phyloP scores from a whole-genome alignment of 2,888 invertebrate species.

The Papilio protenor region DNA sequence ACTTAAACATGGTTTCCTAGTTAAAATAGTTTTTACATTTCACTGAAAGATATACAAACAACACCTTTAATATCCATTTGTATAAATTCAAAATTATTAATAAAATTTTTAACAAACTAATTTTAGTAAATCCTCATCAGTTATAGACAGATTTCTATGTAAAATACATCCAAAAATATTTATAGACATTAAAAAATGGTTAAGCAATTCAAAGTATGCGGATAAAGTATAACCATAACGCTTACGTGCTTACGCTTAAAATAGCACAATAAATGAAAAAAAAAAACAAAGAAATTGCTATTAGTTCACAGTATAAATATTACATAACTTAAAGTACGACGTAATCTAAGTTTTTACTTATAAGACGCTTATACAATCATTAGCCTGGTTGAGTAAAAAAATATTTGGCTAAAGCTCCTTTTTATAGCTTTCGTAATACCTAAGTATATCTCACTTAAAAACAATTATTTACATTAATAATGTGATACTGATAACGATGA shows the following conservation, averaged over 20 bases:
- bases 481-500: not conserved
- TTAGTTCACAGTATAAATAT: not conserved
- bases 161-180: not conserved
- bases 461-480: not conserved
- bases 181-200: not conserved
- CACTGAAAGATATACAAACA: not conserved
- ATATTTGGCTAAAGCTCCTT: not conserved
- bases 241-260: not conserved
- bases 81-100: not conserved
- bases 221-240: not conserved
- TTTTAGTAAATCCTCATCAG: not conserved
- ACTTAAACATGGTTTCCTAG: slow-evolving; percentile 6
- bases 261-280: not conserved
- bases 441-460: not conserved
- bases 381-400: not conserved
- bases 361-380: no score
- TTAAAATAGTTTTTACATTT: slow-evolving; percentile 1
- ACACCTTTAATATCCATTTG: not conserved
- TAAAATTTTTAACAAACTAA: not conserved
- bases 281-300: not conserved
- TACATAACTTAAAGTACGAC: not conserved
- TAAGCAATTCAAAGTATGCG: not conserved
- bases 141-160: not conserved
- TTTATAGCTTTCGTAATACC: not conserved
- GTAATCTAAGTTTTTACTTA: not conserved